These are phyloP conservation scores for Ramphastos sulfuratus DNA, from an alignment of 2,113 vertebrate species.

Conservation along the genomic window DNA sequence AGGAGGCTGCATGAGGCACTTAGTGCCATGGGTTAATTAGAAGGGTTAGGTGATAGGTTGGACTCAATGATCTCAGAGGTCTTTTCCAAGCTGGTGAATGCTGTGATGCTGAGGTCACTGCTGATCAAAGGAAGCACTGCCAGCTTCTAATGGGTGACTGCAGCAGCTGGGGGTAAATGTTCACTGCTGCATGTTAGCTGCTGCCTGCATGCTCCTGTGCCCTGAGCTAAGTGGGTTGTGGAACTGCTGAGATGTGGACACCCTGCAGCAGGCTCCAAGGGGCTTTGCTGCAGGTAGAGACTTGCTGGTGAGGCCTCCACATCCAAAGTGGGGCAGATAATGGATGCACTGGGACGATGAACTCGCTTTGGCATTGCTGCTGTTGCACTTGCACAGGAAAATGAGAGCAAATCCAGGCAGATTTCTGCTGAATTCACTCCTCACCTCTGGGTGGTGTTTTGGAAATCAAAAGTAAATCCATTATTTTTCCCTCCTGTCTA, in stretches of 20 bases:
- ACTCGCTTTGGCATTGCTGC: constrained; percentile 5
- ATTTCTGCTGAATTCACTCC: constrained; percentile 10
- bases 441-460: constrained; percentile 42
- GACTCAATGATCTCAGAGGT: too few relatives aligned
- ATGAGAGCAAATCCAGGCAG: neutral
- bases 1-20: too few relatives aligned
- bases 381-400: neutral
- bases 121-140: neutral
- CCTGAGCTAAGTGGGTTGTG: neutral
- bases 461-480: constrained; percentile 39
- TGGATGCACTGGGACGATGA: neutral
- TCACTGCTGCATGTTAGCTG: neutral
- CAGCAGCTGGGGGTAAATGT: neutral
- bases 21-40: too few relatives aligned
- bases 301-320: neutral
- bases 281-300: neutral
- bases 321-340: neutral
- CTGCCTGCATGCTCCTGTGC: neutral
- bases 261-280: neutral
- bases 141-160: neutral
- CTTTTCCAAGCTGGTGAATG: too few relatives aligned
- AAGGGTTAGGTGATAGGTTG: too few relatives aligned
- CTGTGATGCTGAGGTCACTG: neutral
- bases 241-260: neutral
- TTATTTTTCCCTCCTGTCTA: constrained; percentile 22